These are phyloP conservation scores for Hydriomena furcata DNA, from an alignment of 2,888 invertebrate species.

Conservation along the genomic window DNA sequence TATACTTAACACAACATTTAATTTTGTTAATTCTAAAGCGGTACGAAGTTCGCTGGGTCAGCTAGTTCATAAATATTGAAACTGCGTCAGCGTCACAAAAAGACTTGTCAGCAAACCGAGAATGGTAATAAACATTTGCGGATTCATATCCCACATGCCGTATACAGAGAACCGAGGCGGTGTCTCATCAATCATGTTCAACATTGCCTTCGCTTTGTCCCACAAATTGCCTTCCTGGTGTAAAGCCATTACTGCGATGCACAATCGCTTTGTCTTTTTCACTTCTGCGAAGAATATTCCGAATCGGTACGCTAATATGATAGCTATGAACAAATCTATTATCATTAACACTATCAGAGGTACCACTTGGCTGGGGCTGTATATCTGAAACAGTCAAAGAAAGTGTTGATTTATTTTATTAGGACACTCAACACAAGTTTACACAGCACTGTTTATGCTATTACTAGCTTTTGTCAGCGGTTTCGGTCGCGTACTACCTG, in stretches of 20 bases:
- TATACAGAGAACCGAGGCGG: conserved; percentile 53
- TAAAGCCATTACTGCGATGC: conserved; percentile 52
- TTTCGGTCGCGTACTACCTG: too few species aligned
- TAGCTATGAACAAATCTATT: conserved; percentile 42
- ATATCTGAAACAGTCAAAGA: conserved; percentile 25
- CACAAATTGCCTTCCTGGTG: conserved; percentile 54
- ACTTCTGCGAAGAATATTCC: conserved; percentile 55
- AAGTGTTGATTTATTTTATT: too few species aligned
- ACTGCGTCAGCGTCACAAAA: conserved; percentile 48
- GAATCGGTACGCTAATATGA: conserved; percentile 48
- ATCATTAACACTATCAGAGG: conserved; percentile 37
- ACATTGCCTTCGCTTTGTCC: conserved; percentile 60
- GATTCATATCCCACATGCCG: conserved; percentile 51
- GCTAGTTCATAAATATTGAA: conserved; percentile 9
- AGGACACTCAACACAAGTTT: too few species aligned
- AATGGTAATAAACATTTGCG: conserved; percentile 42
- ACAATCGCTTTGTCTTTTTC: conserved; percentile 54
- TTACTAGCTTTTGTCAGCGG: too few species aligned
- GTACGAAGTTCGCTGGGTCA: too few species aligned
- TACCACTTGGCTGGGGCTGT: conserved; percentile 32
- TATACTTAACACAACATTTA: too few species aligned
- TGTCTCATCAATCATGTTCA: conserved; percentile 55
- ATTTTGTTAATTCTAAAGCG: too few species aligned
- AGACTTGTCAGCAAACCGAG: conserved; percentile 46
- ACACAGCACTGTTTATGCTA: too few species aligned